Percentiles rank a stretch among this genome's conserved stretches.
Evolutionary conservation across 2,113 vertebrate species (phyloP).

Genomic region (Catharus bicknelli): DNA sequence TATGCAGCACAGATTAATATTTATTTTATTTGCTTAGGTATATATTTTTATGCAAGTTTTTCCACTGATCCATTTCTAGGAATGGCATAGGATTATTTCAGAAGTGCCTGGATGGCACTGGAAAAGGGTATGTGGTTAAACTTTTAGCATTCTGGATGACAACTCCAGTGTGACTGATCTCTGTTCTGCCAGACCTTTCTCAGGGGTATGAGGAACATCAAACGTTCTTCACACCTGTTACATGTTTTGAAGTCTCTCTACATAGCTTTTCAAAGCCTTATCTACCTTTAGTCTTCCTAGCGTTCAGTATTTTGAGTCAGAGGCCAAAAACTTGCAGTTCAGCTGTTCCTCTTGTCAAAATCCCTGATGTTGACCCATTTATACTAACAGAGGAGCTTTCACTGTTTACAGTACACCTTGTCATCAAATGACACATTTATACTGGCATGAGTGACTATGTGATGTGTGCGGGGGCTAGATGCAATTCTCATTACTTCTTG

Average conservation of each 20-base stretch:
- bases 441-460: neutral
- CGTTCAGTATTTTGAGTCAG: neutral
- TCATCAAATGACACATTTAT: neutral
- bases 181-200: neutral
- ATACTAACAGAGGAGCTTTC: neutral
- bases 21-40: neutral
- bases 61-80: neutral
- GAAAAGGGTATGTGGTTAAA: neutral
- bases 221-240: neutral
- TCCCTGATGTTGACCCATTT: neutral
- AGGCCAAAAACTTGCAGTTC: neutral
- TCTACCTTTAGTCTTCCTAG: neutral
- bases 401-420: neutral
- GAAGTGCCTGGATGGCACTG: neutral
- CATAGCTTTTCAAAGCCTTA: neutral
- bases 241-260: neutral
- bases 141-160: neutral
- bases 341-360: neutral
- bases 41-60: neutral
- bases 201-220: neutral
- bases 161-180: neutral
- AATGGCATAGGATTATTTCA: neutral
- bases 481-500: neutral
- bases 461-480: neutral
- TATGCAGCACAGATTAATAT: neutral